phyloP scores from a whole-genome alignment of 2,797 vertebrate species.

The Malacoraja senta region DNA sequence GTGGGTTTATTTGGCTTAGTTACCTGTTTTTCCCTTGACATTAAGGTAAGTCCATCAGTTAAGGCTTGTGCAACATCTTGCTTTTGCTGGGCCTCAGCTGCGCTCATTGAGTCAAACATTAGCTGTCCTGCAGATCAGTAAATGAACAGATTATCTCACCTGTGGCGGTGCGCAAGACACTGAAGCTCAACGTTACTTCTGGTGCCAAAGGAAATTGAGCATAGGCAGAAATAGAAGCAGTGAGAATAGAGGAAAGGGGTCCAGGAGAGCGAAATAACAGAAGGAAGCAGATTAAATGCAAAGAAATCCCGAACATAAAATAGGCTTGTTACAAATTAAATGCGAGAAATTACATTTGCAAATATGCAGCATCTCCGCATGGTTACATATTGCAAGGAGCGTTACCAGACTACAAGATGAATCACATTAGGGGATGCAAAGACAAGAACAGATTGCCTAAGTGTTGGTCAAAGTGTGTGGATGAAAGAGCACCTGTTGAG shows the following conservation, averaged over 20 bases:
- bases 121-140: constrained; percentile 59
- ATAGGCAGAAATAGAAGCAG: neutral
- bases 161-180: neutral
- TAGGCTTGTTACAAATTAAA: too few species aligned
- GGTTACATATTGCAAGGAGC: too few species aligned
- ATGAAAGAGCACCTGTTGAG: too few species aligned
- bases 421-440: too few species aligned
- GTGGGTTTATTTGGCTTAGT: neutral
- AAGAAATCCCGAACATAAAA: too few species aligned
- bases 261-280: neutral
- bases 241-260: too few species aligned
- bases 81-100: constrained; percentile 51
- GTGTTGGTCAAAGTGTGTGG: too few species aligned
- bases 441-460: too few species aligned
- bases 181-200: neutral
- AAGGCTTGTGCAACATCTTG: constrained; percentile 53
- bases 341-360: too few species aligned
- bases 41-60: constrained; percentile 56
- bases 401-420: too few species aligned
- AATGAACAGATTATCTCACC: neutral
- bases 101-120: constrained; percentile 58
- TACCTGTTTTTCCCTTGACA: constrained; percentile 57
- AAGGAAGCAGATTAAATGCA: too few species aligned
- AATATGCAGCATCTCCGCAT: too few species aligned
- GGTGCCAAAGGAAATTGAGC: neutral